Conservation (phyloP, 2,113 vertebrate species). For the Pardalotus punctatus region DNA sequence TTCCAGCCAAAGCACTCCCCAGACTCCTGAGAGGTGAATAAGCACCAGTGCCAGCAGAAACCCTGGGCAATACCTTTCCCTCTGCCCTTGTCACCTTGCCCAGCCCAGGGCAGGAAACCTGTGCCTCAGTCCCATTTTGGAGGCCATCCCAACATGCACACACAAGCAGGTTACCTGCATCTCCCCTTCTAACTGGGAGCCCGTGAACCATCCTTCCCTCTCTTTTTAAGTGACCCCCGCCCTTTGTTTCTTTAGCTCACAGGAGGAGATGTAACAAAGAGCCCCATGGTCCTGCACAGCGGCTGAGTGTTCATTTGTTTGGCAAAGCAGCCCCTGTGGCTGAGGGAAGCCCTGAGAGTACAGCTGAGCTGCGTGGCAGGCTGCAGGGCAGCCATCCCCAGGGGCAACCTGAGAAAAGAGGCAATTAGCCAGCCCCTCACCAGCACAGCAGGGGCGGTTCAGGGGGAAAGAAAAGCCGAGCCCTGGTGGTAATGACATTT, state of each 20-base stretch:
- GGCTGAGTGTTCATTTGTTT: slow-evolving; percentile 6
- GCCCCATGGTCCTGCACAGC: accelerated
- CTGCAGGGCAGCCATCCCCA: neutral
- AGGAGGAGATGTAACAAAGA: neutral
- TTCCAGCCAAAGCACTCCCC: neutral
- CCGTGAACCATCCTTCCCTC: neutral
- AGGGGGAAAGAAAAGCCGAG: slow-evolving; percentile 20
- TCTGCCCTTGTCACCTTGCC: neutral
- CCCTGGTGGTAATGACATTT: slow-evolving; percentile 47
- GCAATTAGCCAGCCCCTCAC: slow-evolving; percentile 44
- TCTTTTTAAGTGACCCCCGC: neutral
- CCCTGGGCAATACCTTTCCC: neutral
- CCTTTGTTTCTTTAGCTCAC: neutral
- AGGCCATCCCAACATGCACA: neutral
- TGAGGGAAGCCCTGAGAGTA: neutral
- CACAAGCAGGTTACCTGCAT: neutral
- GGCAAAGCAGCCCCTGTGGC: neutral
- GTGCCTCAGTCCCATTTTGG: neutral
- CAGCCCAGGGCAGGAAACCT: neutral
- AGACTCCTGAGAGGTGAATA: neutral
- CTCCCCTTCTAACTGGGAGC: neutral
- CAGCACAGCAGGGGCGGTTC: neutral
- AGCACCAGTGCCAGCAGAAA: accelerated
- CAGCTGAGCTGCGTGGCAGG: neutral
- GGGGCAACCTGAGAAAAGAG: slow-evolving; percentile 21